Evolutionary conservation across 2,113 vertebrate species (phyloP), one percentile per base, ranked within the genome.

Genomic region (Notothenia coriiceps): DNA sequence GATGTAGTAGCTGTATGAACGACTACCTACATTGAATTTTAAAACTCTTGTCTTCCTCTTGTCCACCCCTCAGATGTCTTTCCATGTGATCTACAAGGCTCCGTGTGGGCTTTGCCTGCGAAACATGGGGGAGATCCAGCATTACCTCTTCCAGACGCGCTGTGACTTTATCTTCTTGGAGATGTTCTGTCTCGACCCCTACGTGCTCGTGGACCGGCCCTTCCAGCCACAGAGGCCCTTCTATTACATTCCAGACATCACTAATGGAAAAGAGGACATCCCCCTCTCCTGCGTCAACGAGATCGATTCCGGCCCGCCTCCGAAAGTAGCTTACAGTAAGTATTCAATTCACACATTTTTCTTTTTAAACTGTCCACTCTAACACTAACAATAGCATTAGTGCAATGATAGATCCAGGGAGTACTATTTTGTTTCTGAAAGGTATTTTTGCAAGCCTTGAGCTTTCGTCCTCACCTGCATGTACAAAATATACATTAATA

Each of bases 141-240:
- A 95, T 1, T 99, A 98, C 95, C 95, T 99, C 51, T 98, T 99
- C 25, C 96, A 97, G 93, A 97, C 97, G 0, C 90, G 87, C 81
- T 99, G 97, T 6, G 96, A 99, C 93, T 99, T 99, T 85, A 94
- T 99, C 2, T 99, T 96, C 92, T 89, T 99, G 83, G 98, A 99
- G 92, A 99, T 99, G 98, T 99, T 99, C 93, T 99, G 98, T 90
- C 86, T 99, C 46, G 98, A 99, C 50, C 97, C 98, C 0, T 99
- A 99, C 2, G 98, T 99, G 77, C 93, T 99, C 61, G 98, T 99
- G 80, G 98, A 99, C 63, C 95, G 98, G 0, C 97, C 96, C 70
- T 99, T 99, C 90, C 97, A 97, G 84, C 98, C 98, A 0, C 97
- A 96, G 90, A 96, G 96, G 35, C 97, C 98, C 0, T 98, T 95